A percentile compares a stretch with the other conserved stretches of the same genome.
Evolutionary conservation across 2,113 vertebrate species (phyloP).

Genomic region (Anhinga rufa): DNA sequence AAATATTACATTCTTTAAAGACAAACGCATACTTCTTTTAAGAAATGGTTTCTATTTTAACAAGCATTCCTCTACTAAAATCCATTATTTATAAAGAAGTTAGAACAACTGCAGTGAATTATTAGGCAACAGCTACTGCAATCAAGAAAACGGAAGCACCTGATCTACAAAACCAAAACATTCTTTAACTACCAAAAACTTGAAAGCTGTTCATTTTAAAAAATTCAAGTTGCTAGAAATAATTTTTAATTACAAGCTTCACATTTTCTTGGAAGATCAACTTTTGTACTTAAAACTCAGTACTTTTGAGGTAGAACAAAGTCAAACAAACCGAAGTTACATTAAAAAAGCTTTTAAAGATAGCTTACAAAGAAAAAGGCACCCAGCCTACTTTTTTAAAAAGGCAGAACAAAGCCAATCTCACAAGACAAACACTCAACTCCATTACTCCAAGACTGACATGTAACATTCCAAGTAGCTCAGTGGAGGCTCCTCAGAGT

Average conservation of each 20-base stretch:
- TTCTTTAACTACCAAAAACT: background rate
- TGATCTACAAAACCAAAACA: background rate
- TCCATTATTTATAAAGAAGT: background rate
- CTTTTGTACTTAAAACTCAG: background rate
- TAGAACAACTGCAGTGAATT: background rate
- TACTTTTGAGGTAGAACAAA: background rate
- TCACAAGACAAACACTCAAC: conserved; percentile 25
- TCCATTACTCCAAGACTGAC: conserved; percentile 10
- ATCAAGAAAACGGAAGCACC: conserved; percentile 13
- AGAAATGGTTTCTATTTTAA: background rate
- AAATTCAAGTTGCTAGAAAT: background rate
- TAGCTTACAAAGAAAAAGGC: background rate
- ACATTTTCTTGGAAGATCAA: background rate
- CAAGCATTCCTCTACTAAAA: background rate
- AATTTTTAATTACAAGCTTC: background rate
- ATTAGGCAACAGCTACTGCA: background rate
- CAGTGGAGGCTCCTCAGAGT: conserved; percentile 54
- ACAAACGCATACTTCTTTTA: background rate
- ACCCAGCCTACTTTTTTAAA: background rate
- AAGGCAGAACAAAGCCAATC: conserved; percentile 22
- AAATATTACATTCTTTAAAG: background rate
- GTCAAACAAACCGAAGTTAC: background rate
- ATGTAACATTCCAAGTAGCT: conserved; percentile 43
- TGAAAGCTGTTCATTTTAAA: background rate
- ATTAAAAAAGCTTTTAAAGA: background rate